A percentile compares a stretch with the other conserved stretches of the same genome.
These are phyloP conservation scores for Lacanobia wlatinum DNA, from an alignment of 2,888 invertebrate genomes.

Conservation along the genomic window DNA sequence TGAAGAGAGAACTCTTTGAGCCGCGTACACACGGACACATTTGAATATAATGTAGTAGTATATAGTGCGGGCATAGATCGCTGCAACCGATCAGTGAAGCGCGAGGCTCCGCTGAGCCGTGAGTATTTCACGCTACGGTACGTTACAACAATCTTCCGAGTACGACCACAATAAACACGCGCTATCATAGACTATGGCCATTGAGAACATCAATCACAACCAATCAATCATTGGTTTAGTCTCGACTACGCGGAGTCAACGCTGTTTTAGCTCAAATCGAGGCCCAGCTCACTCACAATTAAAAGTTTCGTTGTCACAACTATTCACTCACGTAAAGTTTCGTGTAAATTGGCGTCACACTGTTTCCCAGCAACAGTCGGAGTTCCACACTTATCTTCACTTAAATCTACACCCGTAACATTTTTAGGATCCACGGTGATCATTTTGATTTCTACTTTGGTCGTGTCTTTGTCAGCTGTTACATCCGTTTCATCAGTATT, in stretches of 20 bases:
- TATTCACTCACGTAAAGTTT: conserved; percentile 22
- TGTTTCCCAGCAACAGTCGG: background rate
- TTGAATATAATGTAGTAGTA: conserved; percentile 33
- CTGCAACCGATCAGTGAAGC: conserved; percentile 48
- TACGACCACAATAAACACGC: conserved; percentile 45
- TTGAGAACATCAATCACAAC: conserved; percentile 26
- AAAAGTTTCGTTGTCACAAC: conserved; percentile 20
- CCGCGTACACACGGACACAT: conserved; percentile 34
- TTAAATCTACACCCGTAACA: conserved; percentile 6
- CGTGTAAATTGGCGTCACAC: conserved; percentile 2
- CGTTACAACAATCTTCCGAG: conserved; percentile 37
- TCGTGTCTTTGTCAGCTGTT: background rate
- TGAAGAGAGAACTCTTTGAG: conserved; percentile 42
- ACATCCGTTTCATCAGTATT: background rate
- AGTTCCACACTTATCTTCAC: conserved; percentile 20
- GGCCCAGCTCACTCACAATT: conserved; percentile 7
- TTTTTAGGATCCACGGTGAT: background rate
- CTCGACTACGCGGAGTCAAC: background rate
- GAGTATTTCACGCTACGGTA: conserved; percentile 42
- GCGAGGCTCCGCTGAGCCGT: conserved; percentile 44
- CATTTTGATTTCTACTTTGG: conserved; percentile 2
- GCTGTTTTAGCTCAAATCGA: background rate
- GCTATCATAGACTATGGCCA: conserved; percentile 21
- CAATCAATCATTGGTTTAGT: conserved; percentile 19
- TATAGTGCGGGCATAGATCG: conserved; percentile 14